Evolutionary conservation across 2,888 invertebrate species (phyloP).

Genomic region (Coelogynopora nodosa): DNA sequence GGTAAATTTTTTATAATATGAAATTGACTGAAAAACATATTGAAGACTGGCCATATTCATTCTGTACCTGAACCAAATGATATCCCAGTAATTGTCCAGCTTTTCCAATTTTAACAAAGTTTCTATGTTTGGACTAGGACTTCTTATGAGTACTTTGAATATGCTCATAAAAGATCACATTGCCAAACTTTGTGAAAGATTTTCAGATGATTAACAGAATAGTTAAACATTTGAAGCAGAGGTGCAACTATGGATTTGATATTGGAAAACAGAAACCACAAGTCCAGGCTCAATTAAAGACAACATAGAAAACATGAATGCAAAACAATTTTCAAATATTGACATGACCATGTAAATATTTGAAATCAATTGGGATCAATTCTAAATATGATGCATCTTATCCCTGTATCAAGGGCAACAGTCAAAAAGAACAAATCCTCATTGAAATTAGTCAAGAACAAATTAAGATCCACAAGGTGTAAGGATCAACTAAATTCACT

Average conservation of each 20-base stretch:
- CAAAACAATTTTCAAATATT: background rate
- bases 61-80: conserved; percentile 7
- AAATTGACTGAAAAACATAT: no score
- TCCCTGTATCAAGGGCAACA: no score
- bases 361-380: no score
- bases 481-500: background rate
- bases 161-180: conserved; percentile 8
- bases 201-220: background rate
- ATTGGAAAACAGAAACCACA: background rate
- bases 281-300: background rate
- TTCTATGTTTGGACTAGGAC: conserved; percentile 6
- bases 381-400: no score
- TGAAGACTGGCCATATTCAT: conserved; percentile 10
- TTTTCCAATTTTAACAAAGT: conserved; percentile 11
- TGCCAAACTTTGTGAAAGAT: conserved; percentile 20
- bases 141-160: background rate
- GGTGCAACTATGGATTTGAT: no score
- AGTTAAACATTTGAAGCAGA: no score
- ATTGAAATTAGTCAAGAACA: background rate
- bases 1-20: no score
- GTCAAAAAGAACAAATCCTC: background rate
- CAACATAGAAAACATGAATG: background rate
- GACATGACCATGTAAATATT: no score
- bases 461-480: conserved; percentile 1
- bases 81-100: background rate